Evolutionary conservation across 2,888 invertebrate species (phyloP).

Genomic region (Platycheirus rosarum): DNA sequence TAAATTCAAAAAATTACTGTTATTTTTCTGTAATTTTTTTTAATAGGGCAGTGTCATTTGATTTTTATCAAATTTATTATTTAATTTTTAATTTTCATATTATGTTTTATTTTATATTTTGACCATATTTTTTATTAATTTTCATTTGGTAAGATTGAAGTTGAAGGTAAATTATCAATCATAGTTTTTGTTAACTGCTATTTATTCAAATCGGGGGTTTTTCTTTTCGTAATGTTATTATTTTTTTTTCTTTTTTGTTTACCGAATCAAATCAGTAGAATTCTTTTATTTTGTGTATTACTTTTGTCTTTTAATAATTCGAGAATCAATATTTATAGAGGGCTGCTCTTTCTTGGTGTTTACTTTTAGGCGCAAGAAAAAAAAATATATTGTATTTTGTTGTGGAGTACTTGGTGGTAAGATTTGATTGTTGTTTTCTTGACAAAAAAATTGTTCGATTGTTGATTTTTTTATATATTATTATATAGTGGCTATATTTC

Average conservation of each 20-base stretch:
- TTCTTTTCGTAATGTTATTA: conserved; percentile 53
- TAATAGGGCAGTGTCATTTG: conserved; percentile 58
- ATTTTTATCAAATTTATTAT: conserved; percentile 23
- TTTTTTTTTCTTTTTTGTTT: conserved; percentile 45
- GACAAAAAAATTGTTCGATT: conserved; percentile 45
- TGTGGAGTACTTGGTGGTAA: conserved; percentile 64
- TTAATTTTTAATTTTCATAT: conserved; percentile 30
- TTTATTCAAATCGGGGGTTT: conserved; percentile 66
- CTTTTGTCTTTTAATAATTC: conserved; percentile 36
- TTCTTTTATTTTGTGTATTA: conserved; percentile 25
- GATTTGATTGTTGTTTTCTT: conserved; percentile 63
- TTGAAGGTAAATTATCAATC: no score
- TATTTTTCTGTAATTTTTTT: conserved; percentile 43
- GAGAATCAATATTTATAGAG: conserved; percentile 54
- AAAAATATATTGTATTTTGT: conserved; percentile 54
- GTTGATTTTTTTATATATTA: conserved; percentile 63
- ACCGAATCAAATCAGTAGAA: conserved; percentile 46
- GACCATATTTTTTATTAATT: conserved; percentile 45
- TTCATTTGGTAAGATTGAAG: conserved; percentile 23
- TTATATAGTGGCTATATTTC: conserved; percentile 71
- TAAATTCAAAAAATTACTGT: conserved; percentile 48
- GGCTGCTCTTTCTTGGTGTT: conserved; percentile 58
- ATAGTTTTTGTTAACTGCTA: no score
- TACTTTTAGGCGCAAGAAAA: conserved; percentile 49
- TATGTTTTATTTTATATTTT: conserved; percentile 15